These are phyloP conservation scores for Drosophila littoralis DNA, from an alignment of 1,140 invertebrate genomes.

Conservation along the genomic window DNA sequence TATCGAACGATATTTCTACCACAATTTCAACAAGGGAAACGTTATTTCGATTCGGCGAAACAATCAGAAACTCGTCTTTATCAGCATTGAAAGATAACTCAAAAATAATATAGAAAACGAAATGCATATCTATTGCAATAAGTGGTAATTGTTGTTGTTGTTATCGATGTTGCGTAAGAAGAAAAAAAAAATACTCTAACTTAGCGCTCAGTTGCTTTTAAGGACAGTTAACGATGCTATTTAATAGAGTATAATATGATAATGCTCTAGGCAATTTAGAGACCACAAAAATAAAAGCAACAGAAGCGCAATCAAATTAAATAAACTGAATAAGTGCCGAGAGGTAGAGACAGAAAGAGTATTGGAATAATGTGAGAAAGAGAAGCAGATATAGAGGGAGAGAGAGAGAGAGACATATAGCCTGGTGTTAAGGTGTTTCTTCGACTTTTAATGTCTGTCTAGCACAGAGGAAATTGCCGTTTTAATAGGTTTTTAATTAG, in stretches of 20 bases:
- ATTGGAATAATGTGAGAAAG: neutral
- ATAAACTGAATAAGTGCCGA: constrained; percentile 18
- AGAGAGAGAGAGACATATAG: neutral
- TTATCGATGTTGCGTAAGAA: constrained; percentile 24
- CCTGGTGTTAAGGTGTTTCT: neutral
- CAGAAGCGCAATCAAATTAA: constrained; percentile 33
- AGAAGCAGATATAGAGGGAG: neutral
- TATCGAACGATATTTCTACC: neutral
- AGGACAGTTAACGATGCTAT: neutral
- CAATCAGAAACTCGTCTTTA: neutral
- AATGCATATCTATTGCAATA: constrained; percentile 43
- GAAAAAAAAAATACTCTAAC: neutral
- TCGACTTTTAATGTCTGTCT: constrained; percentile 16
- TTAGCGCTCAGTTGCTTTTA: neutral
- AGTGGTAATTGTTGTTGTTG: constrained; percentile 22
- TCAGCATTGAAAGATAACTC: constrained; percentile 35
- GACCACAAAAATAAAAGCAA: constrained; percentile 31
- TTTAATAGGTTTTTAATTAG: constrained; percentile 67
- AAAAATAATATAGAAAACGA: neutral
- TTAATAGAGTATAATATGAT: constrained; percentile 4
- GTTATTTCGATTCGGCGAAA: constrained; percentile 18
- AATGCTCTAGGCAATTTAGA: neutral
- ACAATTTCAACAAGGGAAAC: constrained; percentile 25
- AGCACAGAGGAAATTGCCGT: constrained; percentile 46
- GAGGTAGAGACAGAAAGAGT: neutral